Evolutionary conservation across 2,888 invertebrate genomes (phyloP).

Genomic region (Muschampia plurimacula): DNA sequence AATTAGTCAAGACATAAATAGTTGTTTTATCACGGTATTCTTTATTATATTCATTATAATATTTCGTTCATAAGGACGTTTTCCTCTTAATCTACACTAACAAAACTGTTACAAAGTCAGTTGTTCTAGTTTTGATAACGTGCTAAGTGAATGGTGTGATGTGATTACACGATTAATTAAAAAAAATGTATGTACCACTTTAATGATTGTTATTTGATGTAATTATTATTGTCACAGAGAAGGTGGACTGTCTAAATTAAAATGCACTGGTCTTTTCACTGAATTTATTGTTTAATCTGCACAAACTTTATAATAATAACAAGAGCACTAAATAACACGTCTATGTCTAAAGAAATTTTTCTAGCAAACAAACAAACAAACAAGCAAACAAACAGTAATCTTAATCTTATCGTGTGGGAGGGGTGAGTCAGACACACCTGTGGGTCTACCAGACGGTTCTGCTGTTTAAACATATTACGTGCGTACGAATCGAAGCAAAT

Average conservation of each 20-base stretch:
- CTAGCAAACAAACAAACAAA: constrained; percentile 17
- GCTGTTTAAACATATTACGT: constrained; percentile 33
- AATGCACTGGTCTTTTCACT: no score
- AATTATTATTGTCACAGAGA: no score
- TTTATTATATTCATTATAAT: no score
- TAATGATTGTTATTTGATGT: no score
- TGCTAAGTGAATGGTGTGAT: constrained; percentile 13
- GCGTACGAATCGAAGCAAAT: constrained; percentile 7
- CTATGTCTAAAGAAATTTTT: constrained; percentile 12
- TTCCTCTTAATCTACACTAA: neutral
- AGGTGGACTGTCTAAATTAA: no score
- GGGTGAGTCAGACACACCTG: constrained; percentile 61
- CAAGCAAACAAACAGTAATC: constrained; percentile 42
- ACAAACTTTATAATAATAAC: no score
- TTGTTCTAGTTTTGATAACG: constrained; percentile 24
- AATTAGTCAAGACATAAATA: no score
- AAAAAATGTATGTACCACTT: no score
- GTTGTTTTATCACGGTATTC: no score
- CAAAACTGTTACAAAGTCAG: constrained; percentile 21
- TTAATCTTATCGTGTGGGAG: constrained; percentile 19
- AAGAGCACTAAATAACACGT: no score
- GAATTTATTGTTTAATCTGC: no score
- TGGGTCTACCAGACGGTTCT: constrained; percentile 45
- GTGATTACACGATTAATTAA: neutral
- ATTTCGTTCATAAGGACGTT: no score